Percentiles rank a stretch among this genome's conserved stretches.
phyloP scores from a whole-genome alignment of 2,797 vertebrate species.

The Botia kubotai region DNA sequence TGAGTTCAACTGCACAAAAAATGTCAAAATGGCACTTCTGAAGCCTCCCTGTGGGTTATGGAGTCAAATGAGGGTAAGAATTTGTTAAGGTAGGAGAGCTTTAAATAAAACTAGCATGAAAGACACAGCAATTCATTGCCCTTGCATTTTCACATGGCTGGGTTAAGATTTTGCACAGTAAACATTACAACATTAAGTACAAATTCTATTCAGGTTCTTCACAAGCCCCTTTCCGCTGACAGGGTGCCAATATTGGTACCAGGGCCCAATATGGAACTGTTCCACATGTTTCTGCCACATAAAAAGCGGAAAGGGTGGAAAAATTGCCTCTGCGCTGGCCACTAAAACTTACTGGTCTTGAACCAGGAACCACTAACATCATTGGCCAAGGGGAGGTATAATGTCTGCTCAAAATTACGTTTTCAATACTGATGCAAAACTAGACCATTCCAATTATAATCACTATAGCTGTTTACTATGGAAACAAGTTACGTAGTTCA shows the following conservation, averaged over 20 bases:
- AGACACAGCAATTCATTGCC: background rate
- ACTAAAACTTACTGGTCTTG: too few species aligned
- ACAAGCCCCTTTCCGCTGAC: background rate
- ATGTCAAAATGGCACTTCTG: background rate
- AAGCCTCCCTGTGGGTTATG: conserved; percentile 1
- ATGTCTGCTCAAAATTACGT: too few species aligned
- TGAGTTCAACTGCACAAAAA: conserved; percentile 7
- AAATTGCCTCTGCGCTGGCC: too few species aligned
- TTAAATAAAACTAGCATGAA: background rate
- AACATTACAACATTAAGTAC: background rate
- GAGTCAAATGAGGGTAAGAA: background rate
- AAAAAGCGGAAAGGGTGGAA: background rate
- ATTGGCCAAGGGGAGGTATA: too few species aligned
- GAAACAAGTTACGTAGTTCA: too few species aligned
- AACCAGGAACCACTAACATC: too few species aligned
- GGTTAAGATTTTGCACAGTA: background rate
- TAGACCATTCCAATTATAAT: too few species aligned
- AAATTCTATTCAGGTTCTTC: background rate
- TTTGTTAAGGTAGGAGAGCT: background rate
- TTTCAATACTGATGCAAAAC: too few species aligned
- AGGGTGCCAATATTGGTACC: background rate
- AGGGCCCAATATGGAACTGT: background rate
- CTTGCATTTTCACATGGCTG: conserved; percentile 10
- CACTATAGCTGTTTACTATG: too few species aligned
- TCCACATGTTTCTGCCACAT: background rate